phyloP scores from a whole-genome alignment of 2,888 invertebrate species.

The Deroplatys truncata region DNA sequence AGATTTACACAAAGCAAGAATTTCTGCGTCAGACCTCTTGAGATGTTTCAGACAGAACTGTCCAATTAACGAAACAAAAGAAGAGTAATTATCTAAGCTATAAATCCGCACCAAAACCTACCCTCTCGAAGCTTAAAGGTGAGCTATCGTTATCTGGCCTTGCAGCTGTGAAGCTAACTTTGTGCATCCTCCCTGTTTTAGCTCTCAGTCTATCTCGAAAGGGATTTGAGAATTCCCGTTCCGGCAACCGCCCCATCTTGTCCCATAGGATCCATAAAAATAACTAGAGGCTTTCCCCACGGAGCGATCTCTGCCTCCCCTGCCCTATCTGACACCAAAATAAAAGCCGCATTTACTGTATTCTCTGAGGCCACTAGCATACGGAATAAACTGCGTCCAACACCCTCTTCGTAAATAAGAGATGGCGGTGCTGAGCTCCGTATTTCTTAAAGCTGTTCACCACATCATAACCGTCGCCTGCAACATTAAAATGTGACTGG shows the following conservation, averaged over 20 bases:
- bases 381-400: not conserved
- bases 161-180: not conserved
- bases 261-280: constrained; percentile 6
- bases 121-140: too few species aligned
- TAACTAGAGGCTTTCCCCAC: not conserved
- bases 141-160: not conserved
- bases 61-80: too few species aligned
- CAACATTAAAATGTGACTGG: too few species aligned
- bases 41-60: too few species aligned
- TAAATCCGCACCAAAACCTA: too few species aligned
- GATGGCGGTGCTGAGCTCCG: not conserved
- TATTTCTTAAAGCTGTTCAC: not conserved
- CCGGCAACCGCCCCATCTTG: not conserved
- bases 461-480: not conserved
- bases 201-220: not conserved
- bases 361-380: not conserved
- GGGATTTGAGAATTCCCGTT: not conserved
- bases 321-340: not conserved
- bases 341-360: not conserved
- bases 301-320: not conserved
- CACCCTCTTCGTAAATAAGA: not conserved
- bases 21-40: too few species aligned
- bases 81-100: too few species aligned
- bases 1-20: too few species aligned
- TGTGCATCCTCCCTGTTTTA: not conserved